phyloP scores from a whole-genome alignment of 2,113 vertebrate genomes.

The Martes martes region DNA sequence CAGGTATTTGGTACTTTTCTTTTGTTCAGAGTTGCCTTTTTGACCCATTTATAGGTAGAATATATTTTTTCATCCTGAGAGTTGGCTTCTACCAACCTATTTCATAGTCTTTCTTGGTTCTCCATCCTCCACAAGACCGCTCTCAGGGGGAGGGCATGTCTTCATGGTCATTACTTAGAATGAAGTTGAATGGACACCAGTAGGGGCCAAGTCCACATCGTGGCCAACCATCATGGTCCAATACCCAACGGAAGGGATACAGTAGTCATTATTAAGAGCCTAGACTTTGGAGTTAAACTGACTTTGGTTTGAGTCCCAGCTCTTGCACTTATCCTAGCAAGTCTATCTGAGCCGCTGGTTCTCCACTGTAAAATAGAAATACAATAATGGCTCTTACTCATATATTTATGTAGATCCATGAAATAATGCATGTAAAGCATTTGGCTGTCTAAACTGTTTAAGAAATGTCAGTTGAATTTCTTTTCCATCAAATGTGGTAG shows the following conservation, averaged over 20 bases:
- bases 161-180: background rate
- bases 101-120: background rate
- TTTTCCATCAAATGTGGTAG: background rate
- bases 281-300: background rate
- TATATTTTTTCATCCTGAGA: background rate
- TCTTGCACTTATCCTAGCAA: background rate
- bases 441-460: background rate
- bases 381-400: background rate
- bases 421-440: background rate
- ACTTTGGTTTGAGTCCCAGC: background rate
- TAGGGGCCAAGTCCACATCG: background rate
- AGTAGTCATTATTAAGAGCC: background rate
- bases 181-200: background rate
- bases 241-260: background rate
- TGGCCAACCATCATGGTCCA: background rate
- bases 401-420: background rate
- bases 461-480: background rate
- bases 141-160: background rate
- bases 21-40: background rate
- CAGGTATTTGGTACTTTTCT: constrained; percentile 80
- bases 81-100: background rate
- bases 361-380: background rate
- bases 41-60: background rate
- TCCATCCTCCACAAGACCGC: background rate
- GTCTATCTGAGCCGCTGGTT: background rate